Percentiles rank a stretch among this genome's conserved stretches.
These are phyloP conservation scores for Maccullochella peelii DNA, from an alignment of 2,113 vertebrate species.

Conservation along the genomic window DNA sequence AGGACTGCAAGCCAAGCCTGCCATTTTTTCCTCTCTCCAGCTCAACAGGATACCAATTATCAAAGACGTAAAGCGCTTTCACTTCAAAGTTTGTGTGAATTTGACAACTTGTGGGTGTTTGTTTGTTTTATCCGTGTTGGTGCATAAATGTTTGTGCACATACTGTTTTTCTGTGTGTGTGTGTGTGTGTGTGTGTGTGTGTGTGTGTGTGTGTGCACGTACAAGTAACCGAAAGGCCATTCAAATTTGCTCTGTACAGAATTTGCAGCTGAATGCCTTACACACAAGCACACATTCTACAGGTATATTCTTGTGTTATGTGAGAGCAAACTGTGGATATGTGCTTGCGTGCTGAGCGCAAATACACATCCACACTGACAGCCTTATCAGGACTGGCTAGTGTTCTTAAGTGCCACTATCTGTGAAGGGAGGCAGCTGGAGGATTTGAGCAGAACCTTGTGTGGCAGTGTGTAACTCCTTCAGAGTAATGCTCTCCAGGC, in stretches of 20 bases:
- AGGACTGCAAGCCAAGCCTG: constrained; percentile 1
- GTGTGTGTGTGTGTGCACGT: neutral
- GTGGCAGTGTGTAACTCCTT: constrained; percentile 55
- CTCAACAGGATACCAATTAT: constrained; percentile 36
- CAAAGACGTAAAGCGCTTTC: constrained; percentile 15
- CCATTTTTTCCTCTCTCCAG: constrained; percentile 15
- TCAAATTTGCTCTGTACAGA: neutral
- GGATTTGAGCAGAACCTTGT: constrained; percentile 60
- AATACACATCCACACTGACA: constrained; percentile 30
- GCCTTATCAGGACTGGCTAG: constrained; percentile 57
- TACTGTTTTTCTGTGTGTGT: neutral
- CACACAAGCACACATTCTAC: too few species aligned
- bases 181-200: neutral
- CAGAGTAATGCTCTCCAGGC: constrained; percentile 50
- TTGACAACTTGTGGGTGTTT: neutral
- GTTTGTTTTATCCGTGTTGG: neutral
- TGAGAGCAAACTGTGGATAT: constrained; percentile 10
- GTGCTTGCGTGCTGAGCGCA: neutral
- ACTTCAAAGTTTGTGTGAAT: constrained; percentile 8
- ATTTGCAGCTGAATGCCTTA: neutral
- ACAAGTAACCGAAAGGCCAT: neutral
- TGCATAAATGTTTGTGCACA: neutral
- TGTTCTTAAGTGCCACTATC: constrained; percentile 62
- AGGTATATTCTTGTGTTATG: neutral
- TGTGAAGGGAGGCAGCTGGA: constrained; percentile 55